Conservation (phyloP, 2,888 invertebrate species). For the Cancer borealis region DNA sequence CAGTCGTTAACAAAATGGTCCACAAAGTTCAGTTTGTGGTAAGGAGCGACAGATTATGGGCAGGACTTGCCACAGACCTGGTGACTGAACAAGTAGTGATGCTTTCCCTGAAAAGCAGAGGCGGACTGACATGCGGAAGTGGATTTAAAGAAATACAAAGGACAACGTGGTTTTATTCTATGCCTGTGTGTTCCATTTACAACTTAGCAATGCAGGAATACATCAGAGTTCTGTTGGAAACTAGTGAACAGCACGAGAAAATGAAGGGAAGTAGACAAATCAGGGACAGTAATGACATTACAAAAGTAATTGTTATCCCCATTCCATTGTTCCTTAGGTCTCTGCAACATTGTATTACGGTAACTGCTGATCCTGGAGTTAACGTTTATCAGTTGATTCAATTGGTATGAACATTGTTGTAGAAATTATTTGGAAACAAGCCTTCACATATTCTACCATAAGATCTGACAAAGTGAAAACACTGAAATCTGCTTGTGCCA, state of each 20-base stretch:
- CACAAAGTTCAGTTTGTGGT: conserved; percentile 46
- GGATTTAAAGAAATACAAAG: conserved; percentile 52
- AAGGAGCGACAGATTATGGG: conserved; percentile 31
- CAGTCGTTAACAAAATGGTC: conserved; percentile 49
- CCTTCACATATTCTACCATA: conserved; percentile 65
- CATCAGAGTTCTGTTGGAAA: conserved; percentile 57
- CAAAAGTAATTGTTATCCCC: conserved; percentile 58
- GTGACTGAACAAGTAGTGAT: conserved; percentile 67
- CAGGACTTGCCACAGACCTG: conserved; percentile 45
- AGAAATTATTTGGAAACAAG: conserved; percentile 58
- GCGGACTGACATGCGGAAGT: conserved; percentile 49
- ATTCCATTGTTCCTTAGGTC: background rate
- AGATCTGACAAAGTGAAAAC: conserved; percentile 68
- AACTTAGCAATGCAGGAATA: conserved; percentile 65
- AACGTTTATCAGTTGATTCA: conserved; percentile 69
- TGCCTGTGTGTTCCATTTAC: conserved; percentile 59
- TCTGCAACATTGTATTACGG: conserved; percentile 65
- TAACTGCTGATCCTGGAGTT: conserved; percentile 65
- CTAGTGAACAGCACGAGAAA: conserved; percentile 69
- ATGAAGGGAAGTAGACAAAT: conserved; percentile 53
- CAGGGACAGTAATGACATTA: conserved; percentile 62
- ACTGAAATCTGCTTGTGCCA: conserved; percentile 74
- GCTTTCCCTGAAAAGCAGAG: conserved; percentile 37
- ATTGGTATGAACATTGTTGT: conserved; percentile 65
- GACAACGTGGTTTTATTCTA: conserved; percentile 61